Evolutionary conservation across 2,888 invertebrate genomes (phyloP).

Genomic region (Iphiclides podalirius): DNA sequence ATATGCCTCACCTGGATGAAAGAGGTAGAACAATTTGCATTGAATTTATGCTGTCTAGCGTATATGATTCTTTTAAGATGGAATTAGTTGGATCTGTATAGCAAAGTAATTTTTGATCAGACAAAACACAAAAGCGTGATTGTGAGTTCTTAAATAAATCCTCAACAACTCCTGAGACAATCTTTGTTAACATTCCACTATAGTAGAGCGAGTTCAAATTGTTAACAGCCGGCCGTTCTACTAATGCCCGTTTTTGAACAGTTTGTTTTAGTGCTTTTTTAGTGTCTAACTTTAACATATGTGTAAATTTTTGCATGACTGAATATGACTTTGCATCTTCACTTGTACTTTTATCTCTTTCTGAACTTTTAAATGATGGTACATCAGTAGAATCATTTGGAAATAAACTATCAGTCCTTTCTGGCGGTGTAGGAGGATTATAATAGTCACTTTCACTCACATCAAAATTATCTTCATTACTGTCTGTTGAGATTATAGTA

Average conservation of each 20-base stretch:
- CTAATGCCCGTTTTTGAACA: constrained; percentile 44
- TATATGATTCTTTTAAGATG: constrained; percentile 84
- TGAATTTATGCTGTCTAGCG: constrained; percentile 83
- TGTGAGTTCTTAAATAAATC: constrained; percentile 88
- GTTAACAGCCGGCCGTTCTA: constrained; percentile 77
- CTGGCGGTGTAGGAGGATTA: constrained; percentile 82
- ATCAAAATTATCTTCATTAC: constrained; percentile 51
- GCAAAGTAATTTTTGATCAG: constrained; percentile 86
- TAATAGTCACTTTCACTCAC: constrained; percentile 65
- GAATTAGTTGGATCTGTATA: constrained; percentile 85
- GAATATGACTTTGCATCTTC: constrained; percentile 48
- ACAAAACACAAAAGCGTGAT: constrained; percentile 85
- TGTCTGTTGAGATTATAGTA: constrained; percentile 73
- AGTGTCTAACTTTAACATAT: constrained; percentile 73
- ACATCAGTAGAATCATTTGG: constrained; percentile 49
- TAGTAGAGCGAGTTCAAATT: constrained; percentile 71
- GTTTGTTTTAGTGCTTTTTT: constrained; percentile 48
- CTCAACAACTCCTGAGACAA: constrained; percentile 82
- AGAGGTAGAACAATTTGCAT: constrained; percentile 82
- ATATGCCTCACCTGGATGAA: constrained; percentile 68
- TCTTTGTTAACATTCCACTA: constrained; percentile 81
- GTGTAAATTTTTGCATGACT: constrained; percentile 62
- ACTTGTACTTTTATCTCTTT: constrained; percentile 57
- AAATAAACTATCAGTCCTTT: constrained; percentile 82
- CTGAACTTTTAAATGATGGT: constrained; percentile 30